Evolutionary conservation across 2,113 vertebrate species (phyloP).

Genomic region (Actenoides lindsayi): DNA sequence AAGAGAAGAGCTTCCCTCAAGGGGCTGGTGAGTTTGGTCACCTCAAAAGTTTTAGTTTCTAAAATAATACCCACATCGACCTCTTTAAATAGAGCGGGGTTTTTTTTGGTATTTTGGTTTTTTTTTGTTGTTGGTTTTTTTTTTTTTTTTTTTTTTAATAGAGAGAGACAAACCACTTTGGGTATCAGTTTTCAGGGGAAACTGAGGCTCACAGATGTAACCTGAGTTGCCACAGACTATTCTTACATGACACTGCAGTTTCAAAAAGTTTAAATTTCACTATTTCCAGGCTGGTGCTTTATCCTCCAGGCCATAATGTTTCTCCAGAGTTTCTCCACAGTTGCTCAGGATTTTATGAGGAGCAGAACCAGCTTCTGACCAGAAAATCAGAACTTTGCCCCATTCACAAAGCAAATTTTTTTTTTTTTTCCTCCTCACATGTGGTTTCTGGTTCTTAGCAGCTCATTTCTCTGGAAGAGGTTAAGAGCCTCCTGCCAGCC

Average conservation of each 20-base stretch:
- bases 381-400: neutral
- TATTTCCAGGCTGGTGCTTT: neutral
- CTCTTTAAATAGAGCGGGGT: too few species aligned
- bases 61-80: too few species aligned
- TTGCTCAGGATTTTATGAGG: neutral
- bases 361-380: neutral
- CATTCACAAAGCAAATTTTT: neutral
- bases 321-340: neutral
- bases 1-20: too few species aligned
- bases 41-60: too few species aligned
- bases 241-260: neutral
- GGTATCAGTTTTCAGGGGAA: neutral
- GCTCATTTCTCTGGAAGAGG: neutral
- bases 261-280: neutral
- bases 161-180: too few species aligned
- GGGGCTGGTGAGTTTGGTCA: too few species aligned
- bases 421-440: fast-evolving
- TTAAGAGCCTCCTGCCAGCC: neutral
- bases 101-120: too few species aligned
- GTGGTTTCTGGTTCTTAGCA: neutral
- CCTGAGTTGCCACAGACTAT: neutral
- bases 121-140: too few species aligned
- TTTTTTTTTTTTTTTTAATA: too few species aligned
- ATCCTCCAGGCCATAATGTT: neutral
- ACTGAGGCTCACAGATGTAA: neutral